These are phyloP conservation scores for Pleuronectes platessa DNA, from an alignment of 2,113 vertebrate genomes.

Conservation along the genomic window DNA sequence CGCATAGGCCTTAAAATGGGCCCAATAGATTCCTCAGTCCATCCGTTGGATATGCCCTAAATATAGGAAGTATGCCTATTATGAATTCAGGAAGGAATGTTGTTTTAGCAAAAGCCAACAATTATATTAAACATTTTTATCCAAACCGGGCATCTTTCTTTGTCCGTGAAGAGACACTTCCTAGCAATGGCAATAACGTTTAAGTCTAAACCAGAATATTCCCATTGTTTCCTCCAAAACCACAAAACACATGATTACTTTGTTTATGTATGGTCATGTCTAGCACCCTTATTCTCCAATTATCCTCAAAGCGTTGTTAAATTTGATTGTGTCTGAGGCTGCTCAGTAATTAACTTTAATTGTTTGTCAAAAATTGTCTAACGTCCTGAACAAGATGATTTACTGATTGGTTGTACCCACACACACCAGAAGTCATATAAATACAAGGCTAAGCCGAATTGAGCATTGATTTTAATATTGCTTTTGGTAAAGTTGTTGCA, in stretches of 20 bases:
- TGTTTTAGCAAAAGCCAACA: background rate
- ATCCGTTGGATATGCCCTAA: background rate
- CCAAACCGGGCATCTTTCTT: background rate
- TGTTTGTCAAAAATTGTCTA: constrained; percentile 7
- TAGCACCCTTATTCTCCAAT: constrained; percentile 24
- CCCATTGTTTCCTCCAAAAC: constrained; percentile 58
- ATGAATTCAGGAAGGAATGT: background rate
- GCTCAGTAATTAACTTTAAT: constrained; percentile 32
- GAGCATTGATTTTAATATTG: background rate
- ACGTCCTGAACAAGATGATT: constrained; percentile 4
- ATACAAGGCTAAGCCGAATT: constrained; percentile 11
- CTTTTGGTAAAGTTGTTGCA: background rate
- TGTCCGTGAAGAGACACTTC: background rate
- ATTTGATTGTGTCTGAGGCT: constrained; percentile 38
- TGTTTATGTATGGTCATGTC: constrained; percentile 26
- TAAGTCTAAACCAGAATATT: constrained; percentile 32
- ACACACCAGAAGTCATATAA: constrained; percentile 45
- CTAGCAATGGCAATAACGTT: constrained; percentile 4
- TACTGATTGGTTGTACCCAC: constrained; percentile 27
- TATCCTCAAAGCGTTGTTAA: constrained; percentile 28
- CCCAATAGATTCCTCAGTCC: background rate
- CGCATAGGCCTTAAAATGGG: background rate
- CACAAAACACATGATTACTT: constrained; percentile 68
- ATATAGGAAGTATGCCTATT: background rate
- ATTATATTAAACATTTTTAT: background rate